Evolutionary conservation across 2,797 vertebrate genomes (phyloP).

Genomic region (Sus cebifrons): DNA sequence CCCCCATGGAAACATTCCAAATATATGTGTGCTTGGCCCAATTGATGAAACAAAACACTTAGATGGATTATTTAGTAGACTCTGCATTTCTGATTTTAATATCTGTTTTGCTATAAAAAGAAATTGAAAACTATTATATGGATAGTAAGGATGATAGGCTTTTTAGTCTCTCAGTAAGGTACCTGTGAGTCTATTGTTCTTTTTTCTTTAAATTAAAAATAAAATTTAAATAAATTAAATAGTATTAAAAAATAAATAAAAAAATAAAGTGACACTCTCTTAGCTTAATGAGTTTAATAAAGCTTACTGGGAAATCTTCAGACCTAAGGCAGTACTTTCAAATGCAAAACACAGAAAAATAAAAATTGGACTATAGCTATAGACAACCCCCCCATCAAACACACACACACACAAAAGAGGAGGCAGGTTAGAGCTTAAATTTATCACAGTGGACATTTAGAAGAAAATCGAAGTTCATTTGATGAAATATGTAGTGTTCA

Average conservation of each 20-base stretch:
- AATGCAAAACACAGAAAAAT: constrained; percentile 83
- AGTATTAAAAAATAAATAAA: no score
- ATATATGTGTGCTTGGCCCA: background rate
- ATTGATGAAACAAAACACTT: background rate
- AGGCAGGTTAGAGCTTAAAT: background rate
- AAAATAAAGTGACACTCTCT: constrained; percentile 82
- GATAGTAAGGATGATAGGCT: constrained; percentile 79
- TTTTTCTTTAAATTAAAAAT: background rate
- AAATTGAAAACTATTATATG: constrained; percentile 55
- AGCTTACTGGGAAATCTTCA: constrained; percentile 88
- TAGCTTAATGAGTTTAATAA: constrained; percentile 88
- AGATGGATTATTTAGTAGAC: constrained; percentile 63
- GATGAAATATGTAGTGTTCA: background rate
- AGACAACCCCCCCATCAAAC: background rate
- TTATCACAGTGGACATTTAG: background rate
- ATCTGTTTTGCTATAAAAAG: constrained; percentile 62
- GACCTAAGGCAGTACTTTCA: constrained; percentile 87
- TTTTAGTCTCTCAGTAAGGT: constrained; percentile 56
- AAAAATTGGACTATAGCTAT: background rate
- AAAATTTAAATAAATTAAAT: no score
- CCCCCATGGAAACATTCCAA: background rate
- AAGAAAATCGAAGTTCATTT: background rate
- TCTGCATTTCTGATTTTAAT: background rate
- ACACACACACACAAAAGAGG: background rate
- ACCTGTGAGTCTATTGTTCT: constrained; percentile 17